Conservation (phyloP, 2,888 invertebrate species). For the Aporophyla lueneburgensis region DNA sequence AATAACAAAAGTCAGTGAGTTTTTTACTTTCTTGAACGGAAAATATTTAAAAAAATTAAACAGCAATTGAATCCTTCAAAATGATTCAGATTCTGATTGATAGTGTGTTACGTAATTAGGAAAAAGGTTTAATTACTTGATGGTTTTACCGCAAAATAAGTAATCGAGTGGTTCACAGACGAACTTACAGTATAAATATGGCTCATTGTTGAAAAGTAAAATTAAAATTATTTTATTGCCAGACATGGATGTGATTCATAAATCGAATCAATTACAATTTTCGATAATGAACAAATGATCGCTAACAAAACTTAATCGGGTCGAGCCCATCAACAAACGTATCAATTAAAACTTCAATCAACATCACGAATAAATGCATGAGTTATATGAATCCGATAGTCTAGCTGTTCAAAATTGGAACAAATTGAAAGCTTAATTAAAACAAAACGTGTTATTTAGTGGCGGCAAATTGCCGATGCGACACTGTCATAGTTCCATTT, state of each 20-base stretch:
- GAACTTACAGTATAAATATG: not conserved
- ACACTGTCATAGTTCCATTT: slow-evolving; percentile 55
- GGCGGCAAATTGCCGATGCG: slow-evolving; percentile 40
- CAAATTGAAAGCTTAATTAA: slow-evolving; percentile 56
- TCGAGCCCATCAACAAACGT: not conserved
- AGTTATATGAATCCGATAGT: slow-evolving; percentile 27
- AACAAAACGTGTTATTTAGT: slow-evolving; percentile 45
- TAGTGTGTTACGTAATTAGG: too few species aligned
- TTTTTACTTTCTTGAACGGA: too few species aligned
- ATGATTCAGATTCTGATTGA: too few species aligned
- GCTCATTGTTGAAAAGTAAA: not conserved
- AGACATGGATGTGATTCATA: not conserved
- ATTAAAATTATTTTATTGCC: not conserved
- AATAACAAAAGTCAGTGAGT: too few species aligned
- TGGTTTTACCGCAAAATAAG: not conserved
- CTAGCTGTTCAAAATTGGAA: slow-evolving; percentile 35
- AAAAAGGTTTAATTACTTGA: not conserved
- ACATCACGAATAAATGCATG: slow-evolving; percentile 28
- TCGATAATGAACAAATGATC: not conserved
- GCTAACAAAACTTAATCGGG: not conserved
- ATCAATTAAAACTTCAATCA: slow-evolving; percentile 33
- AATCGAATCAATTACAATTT: not conserved
- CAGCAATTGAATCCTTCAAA: too few species aligned
- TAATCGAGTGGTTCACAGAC: not conserved
- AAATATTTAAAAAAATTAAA: too few species aligned